Evolutionary conservation across 2,797 vertebrate genomes (phyloP).

Genomic region (Alosa sapidissima): DNA sequence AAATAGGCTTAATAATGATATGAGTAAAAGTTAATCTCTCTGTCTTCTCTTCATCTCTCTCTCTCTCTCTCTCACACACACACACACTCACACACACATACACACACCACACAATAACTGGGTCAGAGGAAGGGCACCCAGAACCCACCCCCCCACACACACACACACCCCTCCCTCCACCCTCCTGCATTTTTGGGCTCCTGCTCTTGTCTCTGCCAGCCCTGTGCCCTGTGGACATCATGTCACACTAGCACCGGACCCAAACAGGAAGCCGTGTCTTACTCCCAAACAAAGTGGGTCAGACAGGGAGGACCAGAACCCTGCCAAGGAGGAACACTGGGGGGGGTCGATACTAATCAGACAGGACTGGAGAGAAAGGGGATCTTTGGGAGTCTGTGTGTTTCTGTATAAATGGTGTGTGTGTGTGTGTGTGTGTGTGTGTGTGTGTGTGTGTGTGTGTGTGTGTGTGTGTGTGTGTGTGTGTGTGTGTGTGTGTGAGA

Average conservation of each 20-base stretch:
- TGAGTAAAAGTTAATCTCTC: not conserved
- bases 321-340: not conserved
- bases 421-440: not conserved
- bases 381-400: not conserved
- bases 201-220: not conserved
- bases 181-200: not conserved
- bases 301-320: constrained; percentile 22
- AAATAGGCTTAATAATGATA: not conserved
- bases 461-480: not conserved
- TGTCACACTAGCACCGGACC: constrained; percentile 21
- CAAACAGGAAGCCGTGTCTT: constrained; percentile 34
- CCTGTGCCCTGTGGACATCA: not conserved
- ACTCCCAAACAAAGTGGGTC: constrained; percentile 44
- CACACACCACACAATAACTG: constrained; percentile 1
- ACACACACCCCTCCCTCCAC: not conserved
- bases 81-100: not conserved
- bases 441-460: not conserved
- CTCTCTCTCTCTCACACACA: too few relatives aligned
- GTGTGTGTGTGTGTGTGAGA: not conserved
- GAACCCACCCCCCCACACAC: constrained; percentile 10
- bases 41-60: not conserved
- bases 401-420: not conserved
- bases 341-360: not conserved
- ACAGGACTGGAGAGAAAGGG: not conserved
- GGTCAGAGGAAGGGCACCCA: constrained; percentile 2